Percentiles rank a stretch among this genome's conserved stretches.
Evolutionary conservation across 2,888 invertebrate genomes (phyloP).

Genomic region (Desoria tigrina): DNA sequence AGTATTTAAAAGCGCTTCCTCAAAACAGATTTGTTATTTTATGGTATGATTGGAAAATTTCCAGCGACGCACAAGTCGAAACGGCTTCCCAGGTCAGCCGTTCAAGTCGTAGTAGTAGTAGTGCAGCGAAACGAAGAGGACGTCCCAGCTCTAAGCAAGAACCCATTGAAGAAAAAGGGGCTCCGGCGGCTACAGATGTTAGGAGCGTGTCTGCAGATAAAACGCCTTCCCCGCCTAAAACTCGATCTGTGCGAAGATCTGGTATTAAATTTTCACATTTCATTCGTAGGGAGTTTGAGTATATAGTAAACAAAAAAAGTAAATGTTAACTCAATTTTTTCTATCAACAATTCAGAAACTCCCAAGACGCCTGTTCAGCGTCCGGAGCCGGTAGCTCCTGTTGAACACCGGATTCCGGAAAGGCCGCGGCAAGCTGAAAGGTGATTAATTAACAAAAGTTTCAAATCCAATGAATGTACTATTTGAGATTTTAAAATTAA

Average conservation of each 20-base stretch:
- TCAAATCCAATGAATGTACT: no score
- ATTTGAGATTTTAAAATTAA: no score
- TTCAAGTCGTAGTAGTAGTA: conserved; percentile 29
- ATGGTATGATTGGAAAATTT: background rate
- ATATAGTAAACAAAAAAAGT: background rate
- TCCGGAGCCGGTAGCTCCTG: background rate
- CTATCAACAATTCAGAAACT: background rate
- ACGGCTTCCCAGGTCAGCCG: conserved; percentile 31
- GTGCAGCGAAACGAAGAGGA: conserved; percentile 4
- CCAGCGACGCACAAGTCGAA: conserved; percentile 33
- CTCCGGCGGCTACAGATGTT: background rate
- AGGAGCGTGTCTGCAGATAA: background rate
- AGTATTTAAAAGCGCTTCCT: background rate
- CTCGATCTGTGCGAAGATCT: background rate
- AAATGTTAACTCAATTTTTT: background rate
- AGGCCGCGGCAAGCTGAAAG: no score
- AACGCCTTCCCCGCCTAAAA: conserved; percentile 1
- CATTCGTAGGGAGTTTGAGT: no score
- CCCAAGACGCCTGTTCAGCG: background rate
- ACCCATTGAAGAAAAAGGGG: background rate
- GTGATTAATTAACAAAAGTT: no score
- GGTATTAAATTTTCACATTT: background rate
- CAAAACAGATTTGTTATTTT: background rate
- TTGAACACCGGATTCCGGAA: background rate
- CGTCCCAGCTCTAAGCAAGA: background rate